Evolutionary conservation across 2,888 invertebrate genomes (phyloP), one percentile per base, ranked within the genome.

Genomic region (Diogma glabrata): DNA sequence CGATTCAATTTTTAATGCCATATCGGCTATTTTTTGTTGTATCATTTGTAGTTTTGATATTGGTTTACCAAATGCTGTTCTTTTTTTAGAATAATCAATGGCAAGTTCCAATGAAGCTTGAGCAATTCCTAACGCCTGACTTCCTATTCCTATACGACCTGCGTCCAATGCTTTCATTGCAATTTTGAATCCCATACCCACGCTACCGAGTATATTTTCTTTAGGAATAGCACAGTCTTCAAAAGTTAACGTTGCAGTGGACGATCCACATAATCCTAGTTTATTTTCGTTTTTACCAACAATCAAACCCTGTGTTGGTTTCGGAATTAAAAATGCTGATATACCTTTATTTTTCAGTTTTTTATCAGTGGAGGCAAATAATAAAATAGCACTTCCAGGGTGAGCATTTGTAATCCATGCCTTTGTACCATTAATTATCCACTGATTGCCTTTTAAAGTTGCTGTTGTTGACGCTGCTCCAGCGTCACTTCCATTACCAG

Each of bases 231-330:
- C 72, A 67, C 91, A 92, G 64, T 94, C 92, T 68, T 96, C 95
- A 70, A 91, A 93, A 57, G 93, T 93, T 3, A 96, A 72, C 51
- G 87, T 85, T 62, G 91, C 90, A 0, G 96, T 96, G 2, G 94
- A 93, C 10, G 93, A 91, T 0, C 72, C 79, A 47, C 78, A 72
- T 46, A 83, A 83, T 7, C 92, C 92, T 47, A 96, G 68, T 71
- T 96, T 96, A 61, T 95, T 92, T 70, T 96, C 95, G 62, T 93
- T 95, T 65, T 95, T 95, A 0, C 95, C 95, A 54, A 94, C 65
- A 47, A 83, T 81, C 54, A 95, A 73, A 0, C 95, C 94, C 58
- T 78, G 70, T 0, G 75, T 78, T 4, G 87, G 86, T 63, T 87
- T 92, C 3, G 90, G 88, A 2, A 93, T 80, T 54, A 96, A 75